Base-by-base conservation (phyloP, 2,113 vertebrate species). In the Pelecanus crispus region DNA sequence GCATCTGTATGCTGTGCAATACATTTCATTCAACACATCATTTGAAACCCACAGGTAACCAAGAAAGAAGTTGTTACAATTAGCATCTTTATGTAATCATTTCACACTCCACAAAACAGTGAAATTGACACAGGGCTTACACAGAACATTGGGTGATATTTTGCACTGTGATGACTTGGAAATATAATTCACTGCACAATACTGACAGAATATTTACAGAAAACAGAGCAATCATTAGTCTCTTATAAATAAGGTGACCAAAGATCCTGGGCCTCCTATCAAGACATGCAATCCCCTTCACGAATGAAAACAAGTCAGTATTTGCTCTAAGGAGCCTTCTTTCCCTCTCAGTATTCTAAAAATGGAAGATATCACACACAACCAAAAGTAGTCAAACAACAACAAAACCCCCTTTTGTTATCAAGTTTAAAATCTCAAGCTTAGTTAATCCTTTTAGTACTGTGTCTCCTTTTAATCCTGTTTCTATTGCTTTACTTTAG, bases 221-320 rank as follows among this genome's bases (percentile, higher is more conserved):
- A 95, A 97, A 97, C 67, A 97, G 91, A 71, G 75, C 86, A 70
- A 67, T 92, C 68, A 52, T 94, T 92, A 97, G 56, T 70, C 74
- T 95, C 86, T 96, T 67, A 97, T 97, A 97, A 97, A 95, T 96
- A 97, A 97, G 96, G 96, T 97, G 96, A 97, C 96, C 96, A 95
- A 94, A 94, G 81, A 96, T 66, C 91, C 88, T 72, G 14, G 56
- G 67, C 79, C 86, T 96, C 80, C 49, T 49, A 15, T 7, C 32
- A 89, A 59, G 49, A 75, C 62, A 44, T 70, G 81, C 67, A 75
- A 45, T 79, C n/a, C 82, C 77, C 66, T 84, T 56, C 65, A 38
- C 9, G 29, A 83, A 83, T 87, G 63, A 95, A 94, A n/a, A 40
- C 75, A 78, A 56, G 67, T 83, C 65, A 78, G 49, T 75, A 52